Conservation (phyloP, 2,113 vertebrate species). For the Coryphaenoides rupestris region DNA sequence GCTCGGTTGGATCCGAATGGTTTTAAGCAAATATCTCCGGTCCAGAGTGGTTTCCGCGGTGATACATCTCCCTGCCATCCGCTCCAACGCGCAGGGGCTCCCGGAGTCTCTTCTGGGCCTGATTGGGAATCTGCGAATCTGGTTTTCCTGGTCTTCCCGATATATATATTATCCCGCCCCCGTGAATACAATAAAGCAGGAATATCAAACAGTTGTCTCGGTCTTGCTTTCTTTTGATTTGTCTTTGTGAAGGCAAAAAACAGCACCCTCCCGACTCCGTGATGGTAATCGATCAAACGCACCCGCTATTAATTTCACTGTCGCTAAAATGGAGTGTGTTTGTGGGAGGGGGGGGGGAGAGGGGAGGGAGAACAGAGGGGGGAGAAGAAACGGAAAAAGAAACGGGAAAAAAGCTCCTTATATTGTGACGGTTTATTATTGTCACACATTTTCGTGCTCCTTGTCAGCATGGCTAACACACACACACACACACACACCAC, state of each 20-base stretch:
- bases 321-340: conserved; percentile 30
- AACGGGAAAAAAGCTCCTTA: too few species aligned
- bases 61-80: too few species aligned
- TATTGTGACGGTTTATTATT: conserved; percentile 11
- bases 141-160: conserved; percentile 23
- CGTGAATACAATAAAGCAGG: conserved; percentile 47
- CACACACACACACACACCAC: conserved; percentile 23
- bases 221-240: conserved; percentile 49
- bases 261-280: conserved; percentile 37
- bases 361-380: too few species aligned
- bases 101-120: too few species aligned
- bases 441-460: conserved; percentile 19
- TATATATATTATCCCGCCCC: conserved; percentile 12
- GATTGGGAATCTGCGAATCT: conserved; percentile 21
- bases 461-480: conserved; percentile 38
- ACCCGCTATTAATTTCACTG: conserved; percentile 47
- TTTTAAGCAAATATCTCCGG: too few species aligned
- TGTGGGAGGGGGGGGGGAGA: too few species aligned
- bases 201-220: conserved; percentile 35
- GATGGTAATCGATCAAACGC: conserved; percentile 56
- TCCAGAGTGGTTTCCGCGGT: too few species aligned
- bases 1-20: too few species aligned
- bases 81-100: too few species aligned
- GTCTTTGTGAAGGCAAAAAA: conserved; percentile 42
- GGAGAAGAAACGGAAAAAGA: too few species aligned